Evolutionary conservation across 1,140 invertebrate genomes (phyloP).

Genomic region (Pseudomyrmex gracilis): DNA sequence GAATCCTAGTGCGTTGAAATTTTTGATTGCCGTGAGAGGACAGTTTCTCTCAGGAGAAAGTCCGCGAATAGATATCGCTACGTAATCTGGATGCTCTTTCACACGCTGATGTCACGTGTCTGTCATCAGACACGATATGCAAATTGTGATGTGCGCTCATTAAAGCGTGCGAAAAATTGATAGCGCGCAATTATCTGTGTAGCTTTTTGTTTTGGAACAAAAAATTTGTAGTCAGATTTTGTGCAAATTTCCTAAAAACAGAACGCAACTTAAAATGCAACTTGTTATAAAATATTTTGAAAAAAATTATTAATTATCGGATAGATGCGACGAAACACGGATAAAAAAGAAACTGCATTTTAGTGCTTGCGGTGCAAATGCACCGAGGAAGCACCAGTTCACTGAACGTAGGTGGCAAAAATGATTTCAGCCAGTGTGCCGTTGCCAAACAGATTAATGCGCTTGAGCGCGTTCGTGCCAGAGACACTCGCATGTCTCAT

Average conservation of each 20-base stretch:
- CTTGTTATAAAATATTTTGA: no score
- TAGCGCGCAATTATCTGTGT: constrained; percentile 18
- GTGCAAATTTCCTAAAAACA: no score
- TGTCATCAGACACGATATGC: constrained; percentile 19
- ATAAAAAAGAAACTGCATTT: not conserved
- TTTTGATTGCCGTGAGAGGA: constrained; percentile 9
- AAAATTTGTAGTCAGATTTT: no score
- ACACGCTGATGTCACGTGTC: constrained; percentile 28
- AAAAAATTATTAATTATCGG: not conserved
- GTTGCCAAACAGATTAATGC: not conserved
- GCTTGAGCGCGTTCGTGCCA: not conserved
- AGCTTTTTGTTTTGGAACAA: not conserved
- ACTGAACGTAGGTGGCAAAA: not conserved
- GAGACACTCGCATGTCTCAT: not conserved
- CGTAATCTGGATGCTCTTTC: constrained; percentile 18
- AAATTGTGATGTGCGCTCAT: not conserved
- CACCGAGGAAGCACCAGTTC: constrained; percentile 4
- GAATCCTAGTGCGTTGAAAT: constrained; percentile 1
- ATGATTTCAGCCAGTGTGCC: not conserved
- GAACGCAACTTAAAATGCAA: no score
- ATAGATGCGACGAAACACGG: not conserved
- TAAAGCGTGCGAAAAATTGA: constrained; percentile 6
- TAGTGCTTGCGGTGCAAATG: not conserved
- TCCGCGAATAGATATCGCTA: not conserved
- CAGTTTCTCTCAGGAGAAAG: constrained; percentile 49